Conservation (phyloP, 2,113 vertebrate genomes). For the Solenodon paradoxus region DNA sequence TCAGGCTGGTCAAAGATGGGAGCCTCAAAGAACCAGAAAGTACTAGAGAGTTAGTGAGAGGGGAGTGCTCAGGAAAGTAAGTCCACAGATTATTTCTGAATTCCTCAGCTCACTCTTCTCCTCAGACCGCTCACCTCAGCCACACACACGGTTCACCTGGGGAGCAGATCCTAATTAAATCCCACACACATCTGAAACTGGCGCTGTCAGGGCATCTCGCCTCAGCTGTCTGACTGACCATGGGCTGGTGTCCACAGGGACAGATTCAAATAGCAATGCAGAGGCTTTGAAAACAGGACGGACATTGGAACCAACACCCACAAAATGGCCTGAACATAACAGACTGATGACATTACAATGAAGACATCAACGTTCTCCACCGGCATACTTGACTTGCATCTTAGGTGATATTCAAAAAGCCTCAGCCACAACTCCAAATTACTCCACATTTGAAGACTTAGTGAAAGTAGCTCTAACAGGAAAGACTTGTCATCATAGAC, state of each 20-base stretch:
- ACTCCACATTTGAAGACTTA: neutral
- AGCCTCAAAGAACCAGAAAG: neutral
- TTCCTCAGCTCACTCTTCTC: neutral
- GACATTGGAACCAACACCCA: neutral
- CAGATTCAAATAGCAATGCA: neutral
- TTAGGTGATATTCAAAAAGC: neutral
- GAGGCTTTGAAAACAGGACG: neutral
- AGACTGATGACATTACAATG: neutral
- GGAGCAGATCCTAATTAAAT: neutral
- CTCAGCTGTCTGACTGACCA: neutral
- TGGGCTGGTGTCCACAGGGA: neutral
- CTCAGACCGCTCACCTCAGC: neutral
- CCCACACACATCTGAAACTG: neutral
- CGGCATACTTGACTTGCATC: neutral
- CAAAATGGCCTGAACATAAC: neutral
- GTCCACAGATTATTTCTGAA: neutral
- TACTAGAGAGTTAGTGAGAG: neutral
- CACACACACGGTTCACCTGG: too few relatives aligned
- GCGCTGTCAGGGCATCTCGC: neutral
- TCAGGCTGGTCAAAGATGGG: neutral
- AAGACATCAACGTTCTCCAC: neutral
- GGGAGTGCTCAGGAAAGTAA: neutral
- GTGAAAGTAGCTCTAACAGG: neutral
- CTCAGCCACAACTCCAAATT: too few relatives aligned
- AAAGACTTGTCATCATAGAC: neutral